A percentile compares a stretch with the other conserved stretches of the same genome.
These are phyloP conservation scores for Melopsittacus undulatus DNA, from an alignment of 2,797 vertebrate species.

Conservation along the genomic window DNA sequence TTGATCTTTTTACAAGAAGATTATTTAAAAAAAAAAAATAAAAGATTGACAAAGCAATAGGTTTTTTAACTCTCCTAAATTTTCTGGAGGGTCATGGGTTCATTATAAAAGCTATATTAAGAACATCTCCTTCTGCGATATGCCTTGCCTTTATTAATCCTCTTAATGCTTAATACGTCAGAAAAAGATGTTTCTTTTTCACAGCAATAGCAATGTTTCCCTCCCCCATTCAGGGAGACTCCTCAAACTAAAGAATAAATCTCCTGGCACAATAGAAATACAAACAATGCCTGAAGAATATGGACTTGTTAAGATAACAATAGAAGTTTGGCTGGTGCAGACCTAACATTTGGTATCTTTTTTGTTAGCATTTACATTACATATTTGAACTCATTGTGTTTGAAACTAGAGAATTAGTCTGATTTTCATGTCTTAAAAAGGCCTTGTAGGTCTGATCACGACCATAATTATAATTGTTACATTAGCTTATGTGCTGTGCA, in stretches of 20 bases:
- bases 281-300: slow-evolving; percentile 10
- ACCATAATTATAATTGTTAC: neutral
- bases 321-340: neutral
- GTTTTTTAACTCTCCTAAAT: slow-evolving; percentile 40
- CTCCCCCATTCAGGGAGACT: neutral
- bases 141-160: slow-evolving; percentile 47
- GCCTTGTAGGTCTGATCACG: neutral
- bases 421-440: neutral
- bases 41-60: slow-evolving; percentile 57
- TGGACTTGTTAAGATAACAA: neutral
- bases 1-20: slow-evolving; percentile 61
- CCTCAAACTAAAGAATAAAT: slow-evolving; percentile 1
- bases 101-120: slow-evolving; percentile 31
- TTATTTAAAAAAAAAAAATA: neutral
- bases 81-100: slow-evolving; percentile 32
- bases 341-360: neutral
- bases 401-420: slow-evolving; percentile 5
- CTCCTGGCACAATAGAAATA: neutral
- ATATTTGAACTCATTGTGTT: neutral
- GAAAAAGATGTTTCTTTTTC: slow-evolving; percentile 37
- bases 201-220: neutral
- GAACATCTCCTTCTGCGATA: slow-evolving; percentile 32
- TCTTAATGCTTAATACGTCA: slow-evolving; percentile 48
- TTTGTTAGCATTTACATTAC: neutral
- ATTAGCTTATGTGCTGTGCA: neutral